phyloP scores from a whole-genome alignment of 2,113 vertebrate genomes.

The Catharus fuscescens region DNA sequence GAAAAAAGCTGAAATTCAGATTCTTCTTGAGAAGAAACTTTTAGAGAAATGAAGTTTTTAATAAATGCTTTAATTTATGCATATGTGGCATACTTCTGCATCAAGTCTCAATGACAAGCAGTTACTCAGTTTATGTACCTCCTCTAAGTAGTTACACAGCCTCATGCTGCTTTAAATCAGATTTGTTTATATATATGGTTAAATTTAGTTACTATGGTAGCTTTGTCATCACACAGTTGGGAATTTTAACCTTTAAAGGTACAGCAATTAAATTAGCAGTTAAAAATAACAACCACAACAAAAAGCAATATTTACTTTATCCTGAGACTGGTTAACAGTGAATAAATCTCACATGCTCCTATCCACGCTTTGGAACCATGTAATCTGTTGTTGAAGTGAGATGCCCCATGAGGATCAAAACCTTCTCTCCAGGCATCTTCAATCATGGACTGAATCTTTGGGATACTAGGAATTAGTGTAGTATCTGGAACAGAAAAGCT shows the following conservation, averaged over 20 bases:
- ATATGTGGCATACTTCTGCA: background rate
- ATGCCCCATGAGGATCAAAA: constrained; percentile 91
- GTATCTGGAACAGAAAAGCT: constrained; percentile 71
- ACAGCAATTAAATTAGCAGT: background rate
- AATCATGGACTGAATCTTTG: constrained; percentile 88
- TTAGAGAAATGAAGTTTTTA: background rate
- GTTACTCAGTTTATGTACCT: background rate
- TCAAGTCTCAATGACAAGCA: background rate
- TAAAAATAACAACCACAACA: background rate
- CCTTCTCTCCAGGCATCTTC: constrained; percentile 92
- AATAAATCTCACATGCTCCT: constrained; percentile 93
- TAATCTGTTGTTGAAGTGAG: constrained; percentile 85
- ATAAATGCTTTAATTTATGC: background rate
- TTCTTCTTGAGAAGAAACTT: background rate
- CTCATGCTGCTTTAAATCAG: background rate
- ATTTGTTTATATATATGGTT: background rate
- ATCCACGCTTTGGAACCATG: constrained; percentile 92
- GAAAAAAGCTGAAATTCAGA: background rate
- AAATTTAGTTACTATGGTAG: background rate
- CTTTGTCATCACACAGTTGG: background rate
- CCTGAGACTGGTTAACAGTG: constrained; percentile 85
- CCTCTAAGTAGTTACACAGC: background rate
- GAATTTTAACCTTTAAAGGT: background rate
- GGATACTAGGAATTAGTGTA: constrained; percentile 83
- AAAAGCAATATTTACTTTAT: constrained; percentile 80